Evolutionary conservation across 2,113 vertebrate genomes (phyloP).

Genomic region (Panurus biarmicus): DNA sequence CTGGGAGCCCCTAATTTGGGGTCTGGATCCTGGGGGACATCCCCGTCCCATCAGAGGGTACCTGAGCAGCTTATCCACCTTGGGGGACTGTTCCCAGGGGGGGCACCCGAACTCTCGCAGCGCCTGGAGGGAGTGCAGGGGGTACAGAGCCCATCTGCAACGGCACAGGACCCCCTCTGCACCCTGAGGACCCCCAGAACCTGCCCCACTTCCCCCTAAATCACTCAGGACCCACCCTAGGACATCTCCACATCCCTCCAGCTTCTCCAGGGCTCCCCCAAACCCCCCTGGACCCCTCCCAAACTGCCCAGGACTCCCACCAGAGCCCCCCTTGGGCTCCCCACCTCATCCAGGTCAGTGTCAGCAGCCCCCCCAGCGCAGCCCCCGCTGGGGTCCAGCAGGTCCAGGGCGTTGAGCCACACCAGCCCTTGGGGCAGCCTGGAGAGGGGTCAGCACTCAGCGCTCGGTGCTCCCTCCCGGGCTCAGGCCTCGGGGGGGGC

Average conservation of each 20-base stretch:
- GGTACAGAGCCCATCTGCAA: neutral
- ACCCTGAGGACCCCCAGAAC: neutral
- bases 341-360: neutral
- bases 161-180: neutral
- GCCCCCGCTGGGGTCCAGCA: neutral
- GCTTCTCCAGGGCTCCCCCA: neutral
- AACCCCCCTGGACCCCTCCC: too few species aligned
- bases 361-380: fast-evolving
- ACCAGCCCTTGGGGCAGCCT: neutral
- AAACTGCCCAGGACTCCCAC: neutral
- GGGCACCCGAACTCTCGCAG: neutral
- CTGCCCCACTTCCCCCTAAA: neutral
- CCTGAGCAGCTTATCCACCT: neutral
- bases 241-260: neutral
- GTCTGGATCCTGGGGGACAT: neutral
- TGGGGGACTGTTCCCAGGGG: neutral
- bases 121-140: neutral
- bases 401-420: neutral
- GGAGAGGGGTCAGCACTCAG: neutral
- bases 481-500: neutral
- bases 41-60: neutral
- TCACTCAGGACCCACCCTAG: too few species aligned
- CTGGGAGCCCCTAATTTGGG: neutral
- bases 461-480: fast-evolving
- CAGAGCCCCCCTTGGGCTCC: neutral